Conservation (phyloP, 2,888 invertebrate species). For the Steinernema hermaphroditum region DNA sequence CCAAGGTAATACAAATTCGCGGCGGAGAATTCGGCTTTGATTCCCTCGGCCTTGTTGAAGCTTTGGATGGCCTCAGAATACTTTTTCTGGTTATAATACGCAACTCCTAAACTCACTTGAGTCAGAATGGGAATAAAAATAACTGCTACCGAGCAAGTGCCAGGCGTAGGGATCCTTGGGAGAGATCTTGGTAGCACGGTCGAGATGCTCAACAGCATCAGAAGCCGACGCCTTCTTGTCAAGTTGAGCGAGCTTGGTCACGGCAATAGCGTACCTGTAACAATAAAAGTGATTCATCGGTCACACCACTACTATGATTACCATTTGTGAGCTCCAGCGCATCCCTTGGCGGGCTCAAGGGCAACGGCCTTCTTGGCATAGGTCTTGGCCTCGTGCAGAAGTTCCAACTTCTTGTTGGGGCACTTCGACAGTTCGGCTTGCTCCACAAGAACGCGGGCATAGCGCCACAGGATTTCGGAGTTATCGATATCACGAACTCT, state of each 20-base stretch:
- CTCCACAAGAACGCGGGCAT: conserved; percentile 51
- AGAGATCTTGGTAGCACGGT: conserved; percentile 49
- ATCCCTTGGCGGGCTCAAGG: conserved; percentile 47
- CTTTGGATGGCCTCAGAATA: conserved; percentile 48
- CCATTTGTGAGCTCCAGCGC: conserved; percentile 61
- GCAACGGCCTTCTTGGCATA: conserved; percentile 53
- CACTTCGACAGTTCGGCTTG: conserved; percentile 49
- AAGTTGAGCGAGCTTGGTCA: conserved; percentile 41
- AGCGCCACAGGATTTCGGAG: conserved; percentile 54
- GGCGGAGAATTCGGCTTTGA: conserved; percentile 54
- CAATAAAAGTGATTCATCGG: conserved; percentile 5
- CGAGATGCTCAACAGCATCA: conserved; percentile 50
- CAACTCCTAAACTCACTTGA: conserved; percentile 40
- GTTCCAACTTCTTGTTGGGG: conserved; percentile 20
- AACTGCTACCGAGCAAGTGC: conserved; percentile 47
- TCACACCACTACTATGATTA: conserved; percentile 30
- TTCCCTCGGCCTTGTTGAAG: conserved; percentile 53
- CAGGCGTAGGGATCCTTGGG: conserved; percentile 53
- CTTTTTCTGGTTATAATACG: conserved; percentile 47
- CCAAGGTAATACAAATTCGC: conserved; percentile 53
- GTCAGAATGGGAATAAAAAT: too few relatives aligned
- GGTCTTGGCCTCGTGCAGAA: conserved; percentile 44
- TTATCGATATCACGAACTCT: conserved; percentile 54
- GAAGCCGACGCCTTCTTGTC: conserved; percentile 44
- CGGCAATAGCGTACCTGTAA: conserved; percentile 46